Base-by-base conservation (phyloP, 2,113 vertebrate genomes). In the Hippocampus abdominalis region DNA sequence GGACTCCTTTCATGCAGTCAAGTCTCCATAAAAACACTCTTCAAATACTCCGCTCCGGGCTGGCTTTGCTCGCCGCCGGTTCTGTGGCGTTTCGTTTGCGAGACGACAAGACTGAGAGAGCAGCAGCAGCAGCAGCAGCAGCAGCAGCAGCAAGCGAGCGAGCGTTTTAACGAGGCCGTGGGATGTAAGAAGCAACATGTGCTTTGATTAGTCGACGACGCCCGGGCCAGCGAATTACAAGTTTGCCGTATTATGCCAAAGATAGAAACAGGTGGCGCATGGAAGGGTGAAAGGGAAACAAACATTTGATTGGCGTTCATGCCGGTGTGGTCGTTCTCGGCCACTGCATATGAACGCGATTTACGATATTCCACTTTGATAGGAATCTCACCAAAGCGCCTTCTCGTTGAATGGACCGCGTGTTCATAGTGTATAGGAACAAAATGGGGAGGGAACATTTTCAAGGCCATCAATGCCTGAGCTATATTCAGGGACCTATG, bases 341-440 rank as follows among this genome's bases (percentile, higher is more conserved):
- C 42, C 42, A 12, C 11, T 44, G 42, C 4, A 44, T 44, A 3
- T 12, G 4, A 44, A 36, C 1, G 32, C 32, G 5, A 36, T 36
- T 36, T 2, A 6, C 18, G 36, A 61, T 61, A 36, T 32, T 15
- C 80, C 68, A 72, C 80, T 84, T 82, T 88, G 84, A 86, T 77
- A 71, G 83, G 87, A 86, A 85, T 87, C 65, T 71, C 48, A 9
- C 23, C 65, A 53, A n/a, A n/a, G 21, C 51, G 10, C 78, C 71
- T 74, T 71, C 69, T 66, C 61, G 57, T 64, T 81, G 68, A 86
- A 81, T 82, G 78, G 77, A 77, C 53, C 69, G 12, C 66, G 62
- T 86, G 66, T 85, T 88, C 79, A 84, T 68, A 68, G 64, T 66
- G 64, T 21, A 25, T 32, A 16, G 82, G 78, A 87, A 86, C 81